Base-by-base conservation (phyloP, 1,140 invertebrate genomes). In the Trypoxylus dichotomus region DNA sequence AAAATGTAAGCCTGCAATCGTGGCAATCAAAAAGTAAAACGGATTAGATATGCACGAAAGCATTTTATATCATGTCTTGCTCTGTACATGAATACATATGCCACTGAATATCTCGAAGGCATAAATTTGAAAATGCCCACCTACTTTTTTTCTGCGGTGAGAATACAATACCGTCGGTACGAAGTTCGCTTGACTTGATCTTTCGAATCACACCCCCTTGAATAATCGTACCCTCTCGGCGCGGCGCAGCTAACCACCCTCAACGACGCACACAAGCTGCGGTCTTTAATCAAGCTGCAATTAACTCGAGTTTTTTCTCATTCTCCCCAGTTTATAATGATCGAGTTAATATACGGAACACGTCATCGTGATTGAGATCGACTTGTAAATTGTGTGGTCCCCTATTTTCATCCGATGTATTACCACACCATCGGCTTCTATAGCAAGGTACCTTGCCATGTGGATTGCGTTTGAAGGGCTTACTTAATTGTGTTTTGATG, bases 271-370 rank as follows among this genome's bases (percentile, higher is more conserved):
- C 71, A 68, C 60, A 68, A 68, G 77, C 60, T 77, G 79, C 74
- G 78, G 78, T 79, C 82, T 82, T 81, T 82, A 83, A 83, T 83
- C 81, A 83, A 82, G 79, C 80, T 79, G 78, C 81, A 83, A 83
- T 83, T 83, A 83, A 81, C 73, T 79, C 77, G 73, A 79, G 79
- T 78, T 83, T 82, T 83, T 77, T 79, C 76, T 74, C 47, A 68
- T 77, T 75, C 77, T 54, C 41, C 77, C 79, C 68, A 43, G 24
- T 79, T 68, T 24, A 41, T 79, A 80, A 79, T 80, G 77, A 81
- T 77, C 80, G 79, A 80, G 75, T 79, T 80, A 80, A 80, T 80
- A 78, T 78, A 78, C 80, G 60, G 60, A 68, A 68, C 60, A 68
- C 60, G 78, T 74, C 77, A 74, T 75, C 76, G 68, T 77, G 68